Conservation (phyloP, 1,140 invertebrate species). For the Camponotus floridanus region DNA sequence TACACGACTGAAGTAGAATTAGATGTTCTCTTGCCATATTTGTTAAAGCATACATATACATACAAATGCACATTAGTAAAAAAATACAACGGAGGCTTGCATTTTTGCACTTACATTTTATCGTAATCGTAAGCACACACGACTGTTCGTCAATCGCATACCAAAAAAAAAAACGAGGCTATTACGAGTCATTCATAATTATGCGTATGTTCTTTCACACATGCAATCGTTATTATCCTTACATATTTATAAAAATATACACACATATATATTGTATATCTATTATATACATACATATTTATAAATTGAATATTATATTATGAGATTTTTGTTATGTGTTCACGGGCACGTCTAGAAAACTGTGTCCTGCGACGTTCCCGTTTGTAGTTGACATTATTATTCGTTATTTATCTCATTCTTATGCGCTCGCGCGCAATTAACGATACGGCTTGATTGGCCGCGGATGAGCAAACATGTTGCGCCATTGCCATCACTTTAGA, state of each 20-base stretch:
- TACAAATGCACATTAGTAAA: conserved; percentile 30
- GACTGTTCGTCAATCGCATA: conserved; percentile 29
- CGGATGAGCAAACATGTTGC: conserved; percentile 23
- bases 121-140: conserved; percentile 14
- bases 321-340: conserved; percentile 69
- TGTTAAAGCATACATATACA: conserved; percentile 13
- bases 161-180: conserved; percentile 45
- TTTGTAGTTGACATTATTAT: conserved; percentile 54
- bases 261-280: conserved; percentile 23
- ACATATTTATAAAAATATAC: conserved; percentile 52
- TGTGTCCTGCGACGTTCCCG: conserved; percentile 16
- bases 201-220: conserved; percentile 59
- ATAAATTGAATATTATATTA: conserved; percentile 49
- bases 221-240: conserved; percentile 56
- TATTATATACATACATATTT: conserved; percentile 23
- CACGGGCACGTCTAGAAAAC: not conserved
- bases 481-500: conserved; percentile 70
- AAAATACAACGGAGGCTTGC: not conserved
- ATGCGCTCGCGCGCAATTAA: conserved; percentile 21
- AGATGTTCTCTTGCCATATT: conserved; percentile 63
- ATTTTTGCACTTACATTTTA: conserved; percentile 31
- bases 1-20: conserved; percentile 33
- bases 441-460: conserved; percentile 36
- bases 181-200: conserved; percentile 50
- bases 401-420: conserved; percentile 57